phyloP scores from a whole-genome alignment of 53 echinoderm and acorn worm genomes.

The Patiria pectinifera region DNA sequence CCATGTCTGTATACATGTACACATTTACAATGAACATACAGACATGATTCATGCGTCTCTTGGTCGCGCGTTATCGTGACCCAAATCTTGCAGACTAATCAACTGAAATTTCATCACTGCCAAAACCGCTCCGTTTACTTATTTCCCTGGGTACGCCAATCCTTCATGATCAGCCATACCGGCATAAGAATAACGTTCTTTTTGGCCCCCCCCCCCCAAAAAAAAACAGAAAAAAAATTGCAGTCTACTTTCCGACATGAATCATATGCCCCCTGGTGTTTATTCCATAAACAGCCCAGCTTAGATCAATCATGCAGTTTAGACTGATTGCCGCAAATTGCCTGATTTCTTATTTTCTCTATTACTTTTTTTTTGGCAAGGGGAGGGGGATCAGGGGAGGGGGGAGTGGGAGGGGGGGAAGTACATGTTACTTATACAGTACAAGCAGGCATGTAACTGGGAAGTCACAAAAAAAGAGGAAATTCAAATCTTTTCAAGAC shows the following conservation, averaged over 20 bases:
- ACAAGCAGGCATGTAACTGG: no score
- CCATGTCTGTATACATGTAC: not conserved
- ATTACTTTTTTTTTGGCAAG: not conserved
- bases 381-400: not conserved
- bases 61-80: not conserved
- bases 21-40: no score
- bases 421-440: no score
- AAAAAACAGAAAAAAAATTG: not conserved
- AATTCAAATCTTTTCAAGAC: no score
- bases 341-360: not conserved
- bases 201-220: not conserved
- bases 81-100: not conserved
- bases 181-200: not conserved
- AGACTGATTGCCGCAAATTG: not conserved
- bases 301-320: not conserved
- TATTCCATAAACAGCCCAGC: not conserved
- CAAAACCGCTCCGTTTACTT: not conserved
- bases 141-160: not conserved
- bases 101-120: not conserved
- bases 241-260: not conserved
- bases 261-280: not conserved
- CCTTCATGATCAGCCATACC: not conserved
- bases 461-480: no score
- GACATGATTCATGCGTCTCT: not conserved
- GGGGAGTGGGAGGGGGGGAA: no score